Base-by-base conservation (phyloP, 2,797 vertebrate species). In the Psittacula derbiana region DNA sequence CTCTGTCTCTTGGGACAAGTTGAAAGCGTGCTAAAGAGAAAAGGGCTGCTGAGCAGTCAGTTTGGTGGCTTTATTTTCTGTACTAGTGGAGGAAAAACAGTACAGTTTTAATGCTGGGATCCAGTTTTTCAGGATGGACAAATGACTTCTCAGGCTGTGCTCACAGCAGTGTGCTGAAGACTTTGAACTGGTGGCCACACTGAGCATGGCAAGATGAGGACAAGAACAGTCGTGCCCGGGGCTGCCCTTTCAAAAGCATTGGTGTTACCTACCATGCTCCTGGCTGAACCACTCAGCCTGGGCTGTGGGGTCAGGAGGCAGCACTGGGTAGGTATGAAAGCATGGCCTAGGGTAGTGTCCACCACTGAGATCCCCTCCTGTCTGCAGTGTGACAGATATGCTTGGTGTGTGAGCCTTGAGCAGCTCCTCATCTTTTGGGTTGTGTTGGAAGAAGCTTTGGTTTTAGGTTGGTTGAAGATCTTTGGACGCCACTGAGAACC, bases 91-190 rank as follows among this genome's bases (percentile, higher is more conserved):
- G 46, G 65, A 40, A 83, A 96, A 55, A 1, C 0, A 0, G 4
- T 50, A 41, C 1, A 10, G 24, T 82, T 69, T 87, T 65, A 9
- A 30, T 40, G 8, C 44, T 53, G 19, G 14, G 27, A 43, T 69
- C 21, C 36, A 38, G 11, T 23, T 88, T 75, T 82, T 12, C 28
- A 49, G 31, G 15, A 46, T 28, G 24, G 41, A 36, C 27, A 16
- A n/a, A 38, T 50, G 65, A 53, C 23, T 25, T 86, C 62, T 62
- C 33, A 30, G 44, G 36, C 47, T 0, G 0, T 43, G 11, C 57
- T 40, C 12, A 17, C 0, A 1, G 15, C 43, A 50, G 0, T 0
- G 1, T 38, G 25, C 19, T 65, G 49, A 72, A 33, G 57, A 38
- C 14, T 76, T 73, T 31, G 25, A 41, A 33, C 40, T 82, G 46